A percentile compares a stretch with the other conserved stretches of the same genome.
Conservation (phyloP, 2,113 vertebrate genomes). For the Daubentonia madagascariensis region DNA sequence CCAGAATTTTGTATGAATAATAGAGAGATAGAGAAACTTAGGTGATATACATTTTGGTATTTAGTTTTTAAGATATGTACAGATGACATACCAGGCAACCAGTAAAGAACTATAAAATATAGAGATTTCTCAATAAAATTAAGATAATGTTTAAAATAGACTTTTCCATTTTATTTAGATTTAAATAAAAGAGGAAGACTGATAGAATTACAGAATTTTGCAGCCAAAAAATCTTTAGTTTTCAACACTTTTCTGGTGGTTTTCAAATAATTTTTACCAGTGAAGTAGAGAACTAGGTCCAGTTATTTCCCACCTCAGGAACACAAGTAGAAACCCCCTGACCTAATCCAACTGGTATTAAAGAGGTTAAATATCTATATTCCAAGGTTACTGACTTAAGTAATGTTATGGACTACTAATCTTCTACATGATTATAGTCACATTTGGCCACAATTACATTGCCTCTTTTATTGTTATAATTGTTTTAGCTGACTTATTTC, state of each 20-base stretch:
- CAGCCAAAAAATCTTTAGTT: background rate
- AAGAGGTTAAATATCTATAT: background rate
- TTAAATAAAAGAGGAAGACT: background rate
- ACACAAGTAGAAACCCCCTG: background rate
- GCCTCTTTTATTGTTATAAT: background rate
- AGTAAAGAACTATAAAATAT: background rate
- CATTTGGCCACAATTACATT: background rate
- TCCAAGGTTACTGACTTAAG: background rate
- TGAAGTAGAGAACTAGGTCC: background rate
- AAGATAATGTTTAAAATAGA: background rate
- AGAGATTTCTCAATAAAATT: conserved; percentile 15
- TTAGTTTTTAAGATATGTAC: background rate
- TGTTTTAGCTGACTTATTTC: background rate
- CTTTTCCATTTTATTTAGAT: background rate
- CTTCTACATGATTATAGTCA: background rate
- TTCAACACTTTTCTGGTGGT: background rate
- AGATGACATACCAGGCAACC: background rate
- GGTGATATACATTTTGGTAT: background rate
- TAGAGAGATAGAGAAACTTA: background rate
- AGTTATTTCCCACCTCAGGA: background rate
- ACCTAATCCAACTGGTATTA: background rate
- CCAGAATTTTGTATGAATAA: conserved; percentile 48
- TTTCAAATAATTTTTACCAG: background rate
- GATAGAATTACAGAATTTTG: background rate
- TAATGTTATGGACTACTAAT: background rate